Evolutionary conservation across 2,797 vertebrate genomes (phyloP), one percentile per base, ranked within the genome.

Genomic region (Vireo griseus): DNA sequence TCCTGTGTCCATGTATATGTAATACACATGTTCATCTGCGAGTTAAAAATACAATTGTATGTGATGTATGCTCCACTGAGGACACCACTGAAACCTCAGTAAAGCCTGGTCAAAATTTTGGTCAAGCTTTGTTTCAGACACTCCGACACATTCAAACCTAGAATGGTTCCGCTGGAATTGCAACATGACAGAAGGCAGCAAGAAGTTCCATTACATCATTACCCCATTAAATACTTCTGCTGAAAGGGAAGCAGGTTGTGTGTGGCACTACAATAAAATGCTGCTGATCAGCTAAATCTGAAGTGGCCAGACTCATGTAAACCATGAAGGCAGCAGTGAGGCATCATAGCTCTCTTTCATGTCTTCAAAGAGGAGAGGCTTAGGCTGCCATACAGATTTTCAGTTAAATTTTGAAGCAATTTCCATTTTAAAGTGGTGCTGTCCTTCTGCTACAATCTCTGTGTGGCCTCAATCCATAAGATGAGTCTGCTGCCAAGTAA

Each of bases 151-250:
- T 83, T 85, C 75, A 91, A 88, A 73, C 54, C 52, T 86, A 73
- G 45, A 83, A 68, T 87, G 61, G 82, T 81, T 92, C 28, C 39
- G 37, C 66, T 89, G 77, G 66, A 95, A 57, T 37, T 86, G 91
- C 72, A 96, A 92, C 12, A 33, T 61, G 82, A 92, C 89, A 90
- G 81, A 92, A 95, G 94, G 92, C 93, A 97, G 92, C 84, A 83
- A 83, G 91, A 76, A 92, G 55, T 48, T 94, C 81, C 83, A 45
- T 90, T 71, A 93, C 95, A 86, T 87, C 77, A 92, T 62, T 59
- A 88, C 47, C 82, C 76, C 85, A 22, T 85, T 92, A 94, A 92
- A 87, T 90, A 47, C 25, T 96, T 94, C 80, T 94, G 89, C 82
- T 89, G 92, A 88, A 88, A 96, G 59, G 25, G 66, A 89, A 79